Evolutionary conservation across 1,140 invertebrate species (phyloP).

Genomic region (Helicoverpa zea): DNA sequence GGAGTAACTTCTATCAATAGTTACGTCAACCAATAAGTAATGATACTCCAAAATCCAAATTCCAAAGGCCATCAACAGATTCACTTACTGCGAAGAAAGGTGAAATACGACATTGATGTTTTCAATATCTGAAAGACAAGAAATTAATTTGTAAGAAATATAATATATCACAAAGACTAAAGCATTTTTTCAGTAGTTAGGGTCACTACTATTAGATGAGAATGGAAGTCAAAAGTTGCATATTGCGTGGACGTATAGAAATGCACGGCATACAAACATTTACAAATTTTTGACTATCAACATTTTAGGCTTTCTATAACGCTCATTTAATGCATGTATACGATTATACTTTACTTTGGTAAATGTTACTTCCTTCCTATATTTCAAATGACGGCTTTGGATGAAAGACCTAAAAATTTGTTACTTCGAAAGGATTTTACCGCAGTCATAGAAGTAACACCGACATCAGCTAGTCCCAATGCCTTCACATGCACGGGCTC

Average conservation of each 20-base stretch:
- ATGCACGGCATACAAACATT: no score
- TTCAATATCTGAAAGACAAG: constrained; percentile 58
- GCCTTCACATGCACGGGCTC: constrained; percentile 55
- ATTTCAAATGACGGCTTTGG: not conserved
- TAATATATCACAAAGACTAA: not conserved
- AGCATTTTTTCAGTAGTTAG: not conserved
- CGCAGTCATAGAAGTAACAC: constrained; percentile 59
- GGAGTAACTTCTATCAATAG: no score
- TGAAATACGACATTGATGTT: constrained; percentile 60
- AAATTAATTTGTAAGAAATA: not conserved
- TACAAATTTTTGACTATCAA: no score
- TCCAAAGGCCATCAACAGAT: not conserved
- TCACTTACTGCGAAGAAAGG: constrained; percentile 30
- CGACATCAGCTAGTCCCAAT: constrained; percentile 56
- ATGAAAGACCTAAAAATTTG: not conserved
- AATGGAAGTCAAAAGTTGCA: no score
- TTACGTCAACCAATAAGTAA: no score
- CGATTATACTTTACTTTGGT: no score
- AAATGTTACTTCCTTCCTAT: no score
- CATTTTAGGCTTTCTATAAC: no score
- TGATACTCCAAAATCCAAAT: no score
- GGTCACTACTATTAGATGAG: not conserved
- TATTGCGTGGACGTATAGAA: no score
- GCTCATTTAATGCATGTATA: no score
- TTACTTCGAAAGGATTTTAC: constrained; percentile 44